Conservation (phyloP, 1,140 invertebrate genomes). For the Psix sp. region DNA sequence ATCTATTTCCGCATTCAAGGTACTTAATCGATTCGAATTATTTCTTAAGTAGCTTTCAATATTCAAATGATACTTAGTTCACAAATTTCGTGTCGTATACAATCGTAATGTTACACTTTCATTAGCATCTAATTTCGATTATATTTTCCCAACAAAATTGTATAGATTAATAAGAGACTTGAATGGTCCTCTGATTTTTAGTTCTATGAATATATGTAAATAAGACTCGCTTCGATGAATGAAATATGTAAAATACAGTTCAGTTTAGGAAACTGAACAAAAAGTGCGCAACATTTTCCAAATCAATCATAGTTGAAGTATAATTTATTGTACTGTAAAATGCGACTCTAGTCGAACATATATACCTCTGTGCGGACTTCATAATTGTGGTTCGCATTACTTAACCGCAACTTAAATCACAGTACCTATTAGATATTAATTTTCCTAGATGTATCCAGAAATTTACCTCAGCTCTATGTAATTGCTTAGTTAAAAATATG, state of each 20-base stretch:
- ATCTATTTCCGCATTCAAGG: slow-evolving; percentile 18
- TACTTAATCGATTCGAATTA: slow-evolving; percentile 44
- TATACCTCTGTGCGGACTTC: slow-evolving; percentile 68
- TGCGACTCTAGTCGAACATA: slow-evolving; percentile 74
- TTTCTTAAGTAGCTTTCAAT: slow-evolving; percentile 52
- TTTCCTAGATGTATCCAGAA: slow-evolving; percentile 65
- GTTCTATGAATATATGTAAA: too few species aligned
- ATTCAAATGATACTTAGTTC: slow-evolving; percentile 44
- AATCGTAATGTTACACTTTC: too few species aligned
- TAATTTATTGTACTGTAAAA: slow-evolving; percentile 68
- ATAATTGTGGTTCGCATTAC: slow-evolving; percentile 64
- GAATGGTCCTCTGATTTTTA: too few species aligned
- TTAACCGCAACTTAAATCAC: slow-evolving; percentile 73
- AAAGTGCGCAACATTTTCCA: slow-evolving; percentile 16
- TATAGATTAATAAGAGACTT: too few species aligned
- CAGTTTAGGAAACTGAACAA: not conserved
- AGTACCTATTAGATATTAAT: slow-evolving; percentile 71
- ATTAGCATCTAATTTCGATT: too few species aligned
- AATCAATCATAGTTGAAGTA: slow-evolving; percentile 54
- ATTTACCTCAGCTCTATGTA: slow-evolving; percentile 63
- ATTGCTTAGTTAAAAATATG: slow-evolving; percentile 17
- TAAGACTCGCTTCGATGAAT: too few species aligned
- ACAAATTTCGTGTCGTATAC: too few species aligned
- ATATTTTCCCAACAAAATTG: too few species aligned
- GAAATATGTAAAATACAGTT: not conserved